These are phyloP conservation scores for Orcinus orca DNA, from an alignment of 2,113 vertebrate genomes.

Conservation along the genomic window DNA sequence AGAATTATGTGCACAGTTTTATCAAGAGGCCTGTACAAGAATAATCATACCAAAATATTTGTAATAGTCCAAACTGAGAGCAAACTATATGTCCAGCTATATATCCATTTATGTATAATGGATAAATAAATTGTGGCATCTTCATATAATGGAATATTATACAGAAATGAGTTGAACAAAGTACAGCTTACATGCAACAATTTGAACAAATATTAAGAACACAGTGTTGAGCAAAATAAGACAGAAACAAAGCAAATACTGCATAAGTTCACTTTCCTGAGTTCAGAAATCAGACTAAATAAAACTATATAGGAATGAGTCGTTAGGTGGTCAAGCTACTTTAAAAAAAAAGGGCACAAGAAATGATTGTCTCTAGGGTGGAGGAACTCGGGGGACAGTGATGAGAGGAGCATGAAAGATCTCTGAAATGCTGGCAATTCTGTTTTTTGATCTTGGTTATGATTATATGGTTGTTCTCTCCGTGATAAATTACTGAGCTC, in stretches of 20 bases:
- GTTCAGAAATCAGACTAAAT: background rate
- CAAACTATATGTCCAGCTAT: background rate
- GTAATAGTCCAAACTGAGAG: background rate
- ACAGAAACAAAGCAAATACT: background rate
- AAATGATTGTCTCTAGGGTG: background rate
- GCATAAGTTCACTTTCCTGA: background rate
- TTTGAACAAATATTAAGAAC: background rate
- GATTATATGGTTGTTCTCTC: background rate
- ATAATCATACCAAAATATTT: background rate
- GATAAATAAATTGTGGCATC: slow-evolving; percentile 6
- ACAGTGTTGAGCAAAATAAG: background rate
- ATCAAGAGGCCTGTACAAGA: background rate
- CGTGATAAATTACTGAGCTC: slow-evolving; percentile 11
- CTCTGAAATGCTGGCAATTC: background rate
- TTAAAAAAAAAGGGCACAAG: background rate
- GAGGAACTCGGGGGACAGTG: background rate
- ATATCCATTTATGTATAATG: background rate
- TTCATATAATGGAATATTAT: slow-evolving; percentile 13
- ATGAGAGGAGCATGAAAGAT: background rate
- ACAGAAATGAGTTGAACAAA: background rate
- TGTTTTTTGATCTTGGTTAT: background rate
- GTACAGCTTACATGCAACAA: background rate
- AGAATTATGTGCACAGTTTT: background rate
- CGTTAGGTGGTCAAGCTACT: background rate
- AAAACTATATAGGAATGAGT: background rate